Evolutionary conservation across 1,140 invertebrate species (phyloP).

Genomic region (Thaumatotibia leucotreta): DNA sequence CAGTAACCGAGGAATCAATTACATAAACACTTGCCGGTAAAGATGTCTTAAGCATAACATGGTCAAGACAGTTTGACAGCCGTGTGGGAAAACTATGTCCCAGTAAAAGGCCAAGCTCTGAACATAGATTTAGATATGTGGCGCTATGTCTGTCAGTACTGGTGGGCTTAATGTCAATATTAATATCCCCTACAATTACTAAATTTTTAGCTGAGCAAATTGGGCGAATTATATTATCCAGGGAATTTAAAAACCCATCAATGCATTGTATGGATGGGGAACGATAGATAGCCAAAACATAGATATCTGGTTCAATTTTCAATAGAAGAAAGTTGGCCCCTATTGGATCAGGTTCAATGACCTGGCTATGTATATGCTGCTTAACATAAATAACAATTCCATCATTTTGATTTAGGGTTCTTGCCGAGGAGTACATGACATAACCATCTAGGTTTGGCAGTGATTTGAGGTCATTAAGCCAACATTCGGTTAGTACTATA

Average conservation of each 20-base stretch:
- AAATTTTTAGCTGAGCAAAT: not conserved
- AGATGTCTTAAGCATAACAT: not conserved
- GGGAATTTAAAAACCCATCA: conserved; percentile 13
- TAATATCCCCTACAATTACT: not conserved
- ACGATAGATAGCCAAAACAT: not conserved
- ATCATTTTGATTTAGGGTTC: conserved; percentile 18
- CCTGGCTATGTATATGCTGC: not conserved
- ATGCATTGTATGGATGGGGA: not conserved
- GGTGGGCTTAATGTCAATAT: not conserved
- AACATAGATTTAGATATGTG: not conserved
- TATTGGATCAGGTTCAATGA: conserved; percentile 13
- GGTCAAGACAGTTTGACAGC: not conserved
- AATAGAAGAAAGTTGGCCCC: conserved; percentile 15
- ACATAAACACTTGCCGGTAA: not conserved
- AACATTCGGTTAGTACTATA: conserved; percentile 26
- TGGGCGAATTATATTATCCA: not conserved
- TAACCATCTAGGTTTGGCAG: not conserved
- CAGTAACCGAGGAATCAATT: not conserved
- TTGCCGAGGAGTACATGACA: conserved; percentile 10
- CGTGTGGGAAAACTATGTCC: not conserved
- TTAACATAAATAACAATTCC: conserved; percentile 19
- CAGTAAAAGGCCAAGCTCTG: not conserved
- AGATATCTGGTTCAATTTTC: conserved; percentile 8
- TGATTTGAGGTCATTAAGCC: not conserved
- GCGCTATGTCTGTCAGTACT: not conserved